phyloP scores from a whole-genome alignment of 1,140 invertebrate genomes.

The Drosophila sucinea region DNA sequence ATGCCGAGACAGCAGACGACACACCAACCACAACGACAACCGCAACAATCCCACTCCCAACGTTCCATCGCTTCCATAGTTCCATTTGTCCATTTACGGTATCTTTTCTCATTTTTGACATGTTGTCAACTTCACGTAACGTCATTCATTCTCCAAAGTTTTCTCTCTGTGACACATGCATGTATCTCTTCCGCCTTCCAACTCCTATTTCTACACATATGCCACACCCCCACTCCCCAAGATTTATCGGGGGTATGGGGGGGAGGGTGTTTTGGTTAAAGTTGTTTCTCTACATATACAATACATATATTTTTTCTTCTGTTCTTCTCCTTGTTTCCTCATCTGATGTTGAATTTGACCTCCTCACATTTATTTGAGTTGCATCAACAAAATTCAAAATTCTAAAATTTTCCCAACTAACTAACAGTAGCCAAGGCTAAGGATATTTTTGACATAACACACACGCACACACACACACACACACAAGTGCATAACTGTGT shows the following conservation, averaged over 20 bases:
- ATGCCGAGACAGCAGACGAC: neutral
- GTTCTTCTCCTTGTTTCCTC: neutral
- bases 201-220: neutral
- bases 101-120: conserved; percentile 78
- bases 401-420: neutral
- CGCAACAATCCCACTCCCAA: neutral
- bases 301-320: neutral
- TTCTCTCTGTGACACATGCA: conserved; percentile 63
- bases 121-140: conserved; percentile 79
- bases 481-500: conserved; percentile 15
- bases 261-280: neutral
- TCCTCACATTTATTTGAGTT: conserved; percentile 54
- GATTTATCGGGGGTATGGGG: neutral
- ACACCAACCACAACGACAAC: neutral
- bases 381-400: conserved; percentile 58
- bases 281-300: neutral
- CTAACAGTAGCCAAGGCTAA: neutral
- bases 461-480: neutral
- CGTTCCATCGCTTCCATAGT: neutral
- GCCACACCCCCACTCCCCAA: neutral
- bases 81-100: conserved; percentile 53
- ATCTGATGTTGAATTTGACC: conserved; percentile 29
- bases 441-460: conserved; percentile 25
- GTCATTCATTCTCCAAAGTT: conserved; percentile 76
- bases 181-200: conserved; percentile 15